Base-by-base conservation (phyloP, 2,888 invertebrate species). In the Torymus aiolomorphi region DNA sequence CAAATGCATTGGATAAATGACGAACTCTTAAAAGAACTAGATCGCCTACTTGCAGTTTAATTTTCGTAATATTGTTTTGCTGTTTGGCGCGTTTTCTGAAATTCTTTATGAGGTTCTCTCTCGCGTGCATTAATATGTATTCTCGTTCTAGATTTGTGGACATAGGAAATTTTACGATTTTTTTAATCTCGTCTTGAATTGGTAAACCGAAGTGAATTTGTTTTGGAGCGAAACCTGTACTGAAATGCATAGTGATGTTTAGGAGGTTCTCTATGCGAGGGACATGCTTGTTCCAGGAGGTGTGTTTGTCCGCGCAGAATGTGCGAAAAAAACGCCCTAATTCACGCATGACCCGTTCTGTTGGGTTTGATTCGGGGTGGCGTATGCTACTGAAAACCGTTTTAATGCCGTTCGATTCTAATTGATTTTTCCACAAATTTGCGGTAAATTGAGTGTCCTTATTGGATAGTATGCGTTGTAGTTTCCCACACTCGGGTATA, bases 321-420 rank as follows among this genome's bases (percentile, higher is more conserved):
- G 82, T 82, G 20, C 84, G 67, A 76, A 83, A 84, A 11, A 84
- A 73, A 49, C 82, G 16, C 1, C 83, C 82, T 14, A 63, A 42
- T 13, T 63, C 63, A 13, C 63, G 4, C 63, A 63, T 63, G 2
- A 63, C 63, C 14, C 63, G 4, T 31, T 63, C 31, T 5, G 31
- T 63, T 5, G 63, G 63, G 14, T 63, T 63, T 31, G 63, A 63
- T n/a, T 63, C 13, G 11, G 63, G 63, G n/a, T 63, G 63, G 2
- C 63, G 8, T 11, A 63, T n/a, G 8, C 14, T 14, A 42, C 63
- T 63, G 14, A 31, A 63, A 2, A 63, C 13, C 14, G 31, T 42
- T 2, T 13, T 24, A 2, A 63, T 63, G 10, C 42, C 63, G 5
- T 63, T 8, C 2, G 10, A 14, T 42, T 63, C 63, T 2, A 63